Percentiles rank a stretch among this genome's conserved stretches.
These are phyloP conservation scores for Thryonomys swinderianus DNA, from an alignment of 2,113 vertebrate genomes.

Conservation along the genomic window DNA sequence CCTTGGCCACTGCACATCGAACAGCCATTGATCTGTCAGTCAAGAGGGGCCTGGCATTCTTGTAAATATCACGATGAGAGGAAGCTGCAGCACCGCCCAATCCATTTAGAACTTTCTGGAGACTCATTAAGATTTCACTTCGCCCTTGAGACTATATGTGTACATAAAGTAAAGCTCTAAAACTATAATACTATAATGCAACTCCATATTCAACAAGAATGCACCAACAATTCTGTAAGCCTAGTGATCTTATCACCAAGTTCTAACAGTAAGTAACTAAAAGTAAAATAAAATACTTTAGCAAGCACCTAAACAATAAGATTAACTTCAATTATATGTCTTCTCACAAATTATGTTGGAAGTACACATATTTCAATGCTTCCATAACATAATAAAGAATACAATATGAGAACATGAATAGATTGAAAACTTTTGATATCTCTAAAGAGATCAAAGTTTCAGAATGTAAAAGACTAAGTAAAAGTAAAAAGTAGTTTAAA, in stretches of 20 bases:
- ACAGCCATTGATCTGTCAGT: constrained; percentile 99
- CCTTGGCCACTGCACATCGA: constrained; percentile 96
- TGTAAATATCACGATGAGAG: constrained; percentile 98
- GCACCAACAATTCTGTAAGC: not conserved
- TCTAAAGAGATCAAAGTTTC: not conserved
- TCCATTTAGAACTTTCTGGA: constrained; percentile 96
- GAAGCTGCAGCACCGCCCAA: constrained; percentile 98
- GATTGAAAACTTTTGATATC: not conserved
- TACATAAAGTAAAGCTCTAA: constrained; percentile 48
- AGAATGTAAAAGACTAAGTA: constrained; percentile 25
- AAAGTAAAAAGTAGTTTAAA: constrained; percentile 52
- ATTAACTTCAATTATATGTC: constrained; percentile 15
- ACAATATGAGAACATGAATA: constrained; percentile 11
- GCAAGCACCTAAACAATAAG: constrained; percentile 18
- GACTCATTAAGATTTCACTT: constrained; percentile 97
- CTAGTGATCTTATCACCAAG: constrained; percentile 33
- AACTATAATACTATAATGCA: constrained; percentile 3
- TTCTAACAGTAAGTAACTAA: not conserved
- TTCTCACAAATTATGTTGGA: constrained; percentile 11
- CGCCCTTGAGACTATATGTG: constrained; percentile 94
- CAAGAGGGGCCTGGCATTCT: constrained; percentile 95
- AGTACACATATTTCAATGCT: not conserved
- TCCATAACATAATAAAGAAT: not conserved
- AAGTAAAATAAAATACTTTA: constrained; percentile 51
- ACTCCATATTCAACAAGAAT: constrained; percentile 39